Base-by-base conservation (phyloP, 1,140 invertebrate species). In the Coenobita brevimanus region DNA sequence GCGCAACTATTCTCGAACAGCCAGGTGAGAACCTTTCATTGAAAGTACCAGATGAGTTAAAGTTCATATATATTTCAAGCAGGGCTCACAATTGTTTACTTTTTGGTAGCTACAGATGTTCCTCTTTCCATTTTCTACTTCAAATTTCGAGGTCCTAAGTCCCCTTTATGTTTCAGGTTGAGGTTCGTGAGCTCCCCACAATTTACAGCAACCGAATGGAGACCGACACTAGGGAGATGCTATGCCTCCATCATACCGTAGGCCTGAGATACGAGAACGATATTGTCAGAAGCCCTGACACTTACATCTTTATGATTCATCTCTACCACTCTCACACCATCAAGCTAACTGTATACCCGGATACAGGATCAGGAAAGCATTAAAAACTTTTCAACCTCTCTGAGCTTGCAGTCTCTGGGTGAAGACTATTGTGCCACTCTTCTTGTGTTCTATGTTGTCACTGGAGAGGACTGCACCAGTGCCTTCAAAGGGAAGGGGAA, bases 401-500 rank as follows among this genome's bases (percentile, higher is more conserved):
- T 36, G 17, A 73, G 17, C 69, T 73, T 3, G 69, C 17, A 73
- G 17, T 73, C 69, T 73, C 13, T 36, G 69, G 15, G 69, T 73
- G 69, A 30, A 73, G 69, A 73, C 13, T 73, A 78, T 46, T 78
- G 75, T 27, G 75, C 75, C 24, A 54, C 75, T 78, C 38, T 78
- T 43, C 21, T 78, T 43, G 75, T 33, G n/a, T 54, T 78, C 17
- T 78, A 46, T 78, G 46, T 50, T 3, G 41, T 41, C 75, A 43
- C 75, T n/a, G 75, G 38, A 46, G 75, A 78, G 75, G 75, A 78
- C 38, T 78, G 75, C 41, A 78, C 75, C 21, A 78, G 75, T 78
- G 75, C 38, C 17, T 78, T 46, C 75, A 78, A 78, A 54, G 41
- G 75, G 13, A 78, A n/a, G 46, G 33, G 75, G 15, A 78, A 78